Conservation (phyloP, 2,797 vertebrate species). For the Hozukius guyotensis region DNA sequence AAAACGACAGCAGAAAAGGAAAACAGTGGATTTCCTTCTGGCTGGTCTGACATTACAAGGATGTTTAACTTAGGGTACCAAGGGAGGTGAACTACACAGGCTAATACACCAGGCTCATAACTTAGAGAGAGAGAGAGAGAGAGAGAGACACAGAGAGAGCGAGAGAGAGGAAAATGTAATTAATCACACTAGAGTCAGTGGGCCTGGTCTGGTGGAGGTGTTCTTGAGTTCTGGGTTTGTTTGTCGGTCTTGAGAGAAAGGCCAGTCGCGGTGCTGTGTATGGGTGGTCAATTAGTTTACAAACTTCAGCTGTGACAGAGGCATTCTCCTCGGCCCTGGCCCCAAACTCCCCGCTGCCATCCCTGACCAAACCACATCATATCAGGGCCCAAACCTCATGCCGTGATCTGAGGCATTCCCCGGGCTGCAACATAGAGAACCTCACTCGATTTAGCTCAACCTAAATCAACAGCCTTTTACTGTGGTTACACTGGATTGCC, state of each 20-base stretch:
- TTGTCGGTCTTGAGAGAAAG: constrained; percentile 62
- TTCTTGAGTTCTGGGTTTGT: constrained; percentile 60
- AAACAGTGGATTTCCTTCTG: constrained; percentile 71
- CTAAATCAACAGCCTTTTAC: constrained; percentile 72
- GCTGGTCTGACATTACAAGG: constrained; percentile 66
- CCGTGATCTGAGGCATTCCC: constrained; percentile 76
- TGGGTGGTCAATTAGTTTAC: constrained; percentile 84
- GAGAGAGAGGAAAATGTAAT: constrained; percentile 63
- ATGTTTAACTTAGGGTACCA: constrained; percentile 70
- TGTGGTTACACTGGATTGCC: constrained; percentile 63
- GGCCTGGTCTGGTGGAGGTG: constrained; percentile 57
- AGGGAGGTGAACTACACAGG: constrained; percentile 68
- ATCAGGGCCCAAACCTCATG: constrained; percentile 73
- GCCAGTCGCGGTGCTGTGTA: constrained; percentile 65
- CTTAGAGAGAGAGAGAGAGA: constrained; percentile 13
- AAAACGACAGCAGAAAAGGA: constrained; percentile 62
- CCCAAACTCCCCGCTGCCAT: constrained; percentile 51
- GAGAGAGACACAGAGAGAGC: constrained; percentile 20
- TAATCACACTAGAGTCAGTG: constrained; percentile 74
- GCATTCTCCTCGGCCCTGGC: constrained; percentile 50
- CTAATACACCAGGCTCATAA: constrained; percentile 46
- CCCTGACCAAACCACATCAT: constrained; percentile 74
- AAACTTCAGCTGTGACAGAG: constrained; percentile 80
- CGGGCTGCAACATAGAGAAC: constrained; percentile 65
- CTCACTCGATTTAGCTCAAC: constrained; percentile 65